Conservation (phyloP, 2,113 vertebrate genomes). For the Otus sunia region DNA sequence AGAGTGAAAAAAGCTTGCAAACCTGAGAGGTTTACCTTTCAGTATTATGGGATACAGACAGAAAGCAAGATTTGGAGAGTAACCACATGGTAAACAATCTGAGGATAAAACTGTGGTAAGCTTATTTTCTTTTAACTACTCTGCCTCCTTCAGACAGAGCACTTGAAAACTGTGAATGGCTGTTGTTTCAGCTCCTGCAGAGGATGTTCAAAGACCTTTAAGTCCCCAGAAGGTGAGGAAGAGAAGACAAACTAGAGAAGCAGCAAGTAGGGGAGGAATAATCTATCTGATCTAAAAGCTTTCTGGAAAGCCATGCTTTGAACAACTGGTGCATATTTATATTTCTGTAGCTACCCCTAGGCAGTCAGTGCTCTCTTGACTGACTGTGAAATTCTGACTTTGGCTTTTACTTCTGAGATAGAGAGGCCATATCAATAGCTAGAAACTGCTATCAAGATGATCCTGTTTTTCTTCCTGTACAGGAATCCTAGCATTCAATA, state of each 20-base stretch:
- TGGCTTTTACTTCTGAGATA: neutral
- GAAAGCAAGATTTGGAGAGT: neutral
- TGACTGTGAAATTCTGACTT: constrained; percentile 12
- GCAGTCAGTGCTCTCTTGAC: neutral
- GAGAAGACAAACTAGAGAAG: neutral
- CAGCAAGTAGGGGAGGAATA: neutral
- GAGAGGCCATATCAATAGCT: neutral
- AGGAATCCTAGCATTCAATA: neutral
- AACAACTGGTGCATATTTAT: constrained; percentile 5
- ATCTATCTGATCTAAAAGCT: neutral
- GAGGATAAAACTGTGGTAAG: constrained; percentile 6
- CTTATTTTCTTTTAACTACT: neutral
- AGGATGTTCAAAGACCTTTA: constrained; percentile 10
- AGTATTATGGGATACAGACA: neutral
- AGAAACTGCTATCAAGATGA: neutral
- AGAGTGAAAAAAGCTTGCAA: neutral
- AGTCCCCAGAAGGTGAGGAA: constrained; percentile 1
- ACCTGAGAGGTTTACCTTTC: neutral
- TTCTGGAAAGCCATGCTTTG: constrained; percentile 24
- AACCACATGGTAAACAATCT: neutral
- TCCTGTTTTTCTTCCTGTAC: neutral
- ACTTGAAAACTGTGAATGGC: neutral
- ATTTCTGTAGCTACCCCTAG: neutral
- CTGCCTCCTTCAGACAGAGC: neutral
- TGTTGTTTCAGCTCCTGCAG: neutral